Evolutionary conservation across 2,888 invertebrate genomes (phyloP), one percentile per base, ranked within the genome.

Genomic region (Trachelus stipa): DNA sequence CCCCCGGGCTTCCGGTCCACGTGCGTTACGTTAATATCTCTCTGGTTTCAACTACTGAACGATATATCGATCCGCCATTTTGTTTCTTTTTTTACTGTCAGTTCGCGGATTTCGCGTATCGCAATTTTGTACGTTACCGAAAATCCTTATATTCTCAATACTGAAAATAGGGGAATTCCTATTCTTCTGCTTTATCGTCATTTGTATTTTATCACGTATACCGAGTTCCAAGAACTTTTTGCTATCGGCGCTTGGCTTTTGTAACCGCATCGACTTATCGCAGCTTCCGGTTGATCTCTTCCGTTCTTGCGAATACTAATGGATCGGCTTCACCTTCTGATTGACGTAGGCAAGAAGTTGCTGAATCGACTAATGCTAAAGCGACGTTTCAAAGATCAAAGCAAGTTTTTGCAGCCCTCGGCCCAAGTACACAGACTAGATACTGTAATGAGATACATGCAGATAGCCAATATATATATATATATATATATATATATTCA

Each of bases 351-450:
- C 56, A 56, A 23, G 9, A 56, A 56, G 6, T 23, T 56, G 23
- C 56, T 56, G 56, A 56, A 56, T 56, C 56, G 56, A 56, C 23
- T 56, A 56, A 56, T 2, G 2, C 56, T 23, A 56, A 40, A 4
- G 23, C 2, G 23, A 56, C 56, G 56, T 56, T 56, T 56, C 56
- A 79, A 80, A 80, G 87, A 87, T 87, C 86, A 86, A 86, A 86
- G 87, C 83, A 76, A 81, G 74, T 83, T 83, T 84, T 81, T 84
- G 74, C 74, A 76, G 23, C 79, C 76, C 77, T 80, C 79, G 68
- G 75, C 79, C 75, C 23, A 56, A 23, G 23, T 9, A 56, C 9
- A 56, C 9, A 2, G 23, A 9, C 56, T 56, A 6, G 56, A 23
- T 56, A 23, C 56, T 23, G 23, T 23, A 56, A 56, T 56, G 9